Evolutionary conservation across 2,113 vertebrate genomes (phyloP).

Genomic region (Geothlypis trichas): DNA sequence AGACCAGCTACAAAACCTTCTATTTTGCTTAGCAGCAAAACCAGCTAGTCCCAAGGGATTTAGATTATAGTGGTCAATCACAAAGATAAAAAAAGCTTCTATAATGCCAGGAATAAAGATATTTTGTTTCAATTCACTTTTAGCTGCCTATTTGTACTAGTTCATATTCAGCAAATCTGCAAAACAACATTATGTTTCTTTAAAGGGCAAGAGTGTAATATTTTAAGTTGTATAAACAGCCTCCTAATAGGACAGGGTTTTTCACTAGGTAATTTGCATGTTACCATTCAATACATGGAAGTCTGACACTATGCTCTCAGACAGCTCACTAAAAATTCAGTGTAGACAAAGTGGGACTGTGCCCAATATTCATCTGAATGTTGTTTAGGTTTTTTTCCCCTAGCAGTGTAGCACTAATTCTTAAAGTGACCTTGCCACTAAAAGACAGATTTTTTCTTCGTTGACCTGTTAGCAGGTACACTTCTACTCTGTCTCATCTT

Average conservation of each 20-base stretch:
- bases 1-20: not conserved
- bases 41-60: not conserved
- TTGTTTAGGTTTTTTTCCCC: not conserved
- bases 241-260: not conserved
- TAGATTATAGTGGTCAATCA: not conserved
- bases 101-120: not conserved
- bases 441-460: not conserved
- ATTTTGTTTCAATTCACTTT: not conserved
- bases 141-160: not conserved
- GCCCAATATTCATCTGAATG: not conserved
- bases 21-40: conserved; percentile 39
- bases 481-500: not conserved
- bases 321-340: not conserved
- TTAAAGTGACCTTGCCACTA: not conserved
- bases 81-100: not conserved
- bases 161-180: not conserved
- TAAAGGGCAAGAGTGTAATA: not conserved
- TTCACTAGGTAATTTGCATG: not conserved
- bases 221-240: not conserved
- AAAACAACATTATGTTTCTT: not conserved
- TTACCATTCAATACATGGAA: not conserved
- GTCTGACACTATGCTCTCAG: not conserved
- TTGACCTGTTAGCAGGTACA: not conserved
- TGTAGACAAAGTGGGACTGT: not conserved
- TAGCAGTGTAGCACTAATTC: not conserved